Conservation (phyloP, 2,888 invertebrate species). For the Priocnemis perturbator region DNA sequence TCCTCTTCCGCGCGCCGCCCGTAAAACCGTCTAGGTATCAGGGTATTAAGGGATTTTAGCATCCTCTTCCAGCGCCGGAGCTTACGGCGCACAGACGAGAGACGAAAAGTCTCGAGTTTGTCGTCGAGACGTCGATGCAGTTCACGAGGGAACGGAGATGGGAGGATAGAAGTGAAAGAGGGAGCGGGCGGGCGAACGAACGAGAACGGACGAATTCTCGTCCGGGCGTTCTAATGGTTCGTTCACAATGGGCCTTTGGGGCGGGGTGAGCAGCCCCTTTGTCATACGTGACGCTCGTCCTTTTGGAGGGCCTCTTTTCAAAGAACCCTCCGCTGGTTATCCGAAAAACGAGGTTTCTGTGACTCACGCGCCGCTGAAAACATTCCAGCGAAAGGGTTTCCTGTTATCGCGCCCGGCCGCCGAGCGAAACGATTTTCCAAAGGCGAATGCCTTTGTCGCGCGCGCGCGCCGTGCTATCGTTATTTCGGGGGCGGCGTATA, state of each 20-base stretch:
- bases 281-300: slow-evolving; percentile 9
- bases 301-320: not conserved
- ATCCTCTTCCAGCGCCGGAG: slow-evolving; percentile 26
- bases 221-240: slow-evolving; percentile 23
- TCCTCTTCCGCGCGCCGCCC: slow-evolving; percentile 10
- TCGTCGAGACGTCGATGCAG: slow-evolving; percentile 20
- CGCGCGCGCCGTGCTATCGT: slow-evolving; percentile 8
- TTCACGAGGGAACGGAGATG: too few species aligned
- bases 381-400: not conserved
- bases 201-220: slow-evolving; percentile 15
- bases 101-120: slow-evolving; percentile 32
- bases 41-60: slow-evolving; percentile 39
- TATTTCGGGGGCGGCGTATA: slow-evolving; percentile 13
- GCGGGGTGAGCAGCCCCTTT: slow-evolving; percentile 18
- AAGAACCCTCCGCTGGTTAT: slow-evolving; percentile 1
- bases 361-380: not conserved
- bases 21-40: slow-evolving; percentile 21
- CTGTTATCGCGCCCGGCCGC: not conserved
- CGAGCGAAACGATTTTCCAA: not conserved
- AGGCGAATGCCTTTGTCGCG: slow-evolving; percentile 13
- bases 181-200: slow-evolving; percentile 14
- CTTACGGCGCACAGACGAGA: slow-evolving; percentile 24
- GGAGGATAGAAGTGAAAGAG: not conserved
- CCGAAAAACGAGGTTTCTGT: slow-evolving; percentile 18
- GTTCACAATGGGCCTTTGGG: slow-evolving; percentile 18